These are phyloP conservation scores for Masnerella sp. DNA, from an alignment of 2,888 invertebrate species.

Conservation along the genomic window DNA sequence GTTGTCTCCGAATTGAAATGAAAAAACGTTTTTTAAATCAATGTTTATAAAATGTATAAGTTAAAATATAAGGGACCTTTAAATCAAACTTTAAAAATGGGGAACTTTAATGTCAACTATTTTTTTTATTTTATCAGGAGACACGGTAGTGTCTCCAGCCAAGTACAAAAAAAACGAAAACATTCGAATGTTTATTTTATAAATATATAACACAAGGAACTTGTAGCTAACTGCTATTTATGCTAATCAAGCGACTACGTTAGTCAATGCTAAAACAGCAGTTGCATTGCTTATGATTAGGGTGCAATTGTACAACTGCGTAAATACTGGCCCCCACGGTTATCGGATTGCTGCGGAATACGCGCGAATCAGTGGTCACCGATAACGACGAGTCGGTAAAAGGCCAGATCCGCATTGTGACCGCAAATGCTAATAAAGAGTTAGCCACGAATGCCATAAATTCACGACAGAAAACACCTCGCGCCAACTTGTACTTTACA, in stretches of 20 bases:
- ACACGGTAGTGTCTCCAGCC: too few relatives aligned
- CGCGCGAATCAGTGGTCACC: slow-evolving; percentile 28
- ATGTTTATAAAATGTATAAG: too few relatives aligned
- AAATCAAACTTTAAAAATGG: too few relatives aligned
- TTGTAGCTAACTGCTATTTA: too few relatives aligned
- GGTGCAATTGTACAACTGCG: slow-evolving; percentile 20
- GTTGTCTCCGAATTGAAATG: too few relatives aligned
- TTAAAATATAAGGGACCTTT: too few relatives aligned
- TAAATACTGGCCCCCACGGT: slow-evolving; percentile 38
- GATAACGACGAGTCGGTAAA: slow-evolving; percentile 42
- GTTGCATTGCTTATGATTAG: slow-evolving; percentile 25
- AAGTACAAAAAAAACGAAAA: too few relatives aligned
- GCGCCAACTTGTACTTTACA: slow-evolving; percentile 32
- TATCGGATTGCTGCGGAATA: slow-evolving; percentile 18
- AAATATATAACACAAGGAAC: too few relatives aligned
- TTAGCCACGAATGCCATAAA: slow-evolving; percentile 52
- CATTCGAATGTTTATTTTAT: too few relatives aligned
- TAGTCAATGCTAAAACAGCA: slow-evolving; percentile 4
- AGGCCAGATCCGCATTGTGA: slow-evolving; percentile 51
- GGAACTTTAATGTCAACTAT: too few relatives aligned
- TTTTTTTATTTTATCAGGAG: too few relatives aligned
- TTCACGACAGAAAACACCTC: slow-evolving; percentile 37
- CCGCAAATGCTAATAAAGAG: slow-evolving; percentile 53
- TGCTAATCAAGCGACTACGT: not conserved
- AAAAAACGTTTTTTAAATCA: too few relatives aligned